Evolutionary conservation across 2,888 invertebrate species (phyloP), one percentile per base, ranked within the genome.

Genomic region (Brachyopa scutellaris): DNA sequence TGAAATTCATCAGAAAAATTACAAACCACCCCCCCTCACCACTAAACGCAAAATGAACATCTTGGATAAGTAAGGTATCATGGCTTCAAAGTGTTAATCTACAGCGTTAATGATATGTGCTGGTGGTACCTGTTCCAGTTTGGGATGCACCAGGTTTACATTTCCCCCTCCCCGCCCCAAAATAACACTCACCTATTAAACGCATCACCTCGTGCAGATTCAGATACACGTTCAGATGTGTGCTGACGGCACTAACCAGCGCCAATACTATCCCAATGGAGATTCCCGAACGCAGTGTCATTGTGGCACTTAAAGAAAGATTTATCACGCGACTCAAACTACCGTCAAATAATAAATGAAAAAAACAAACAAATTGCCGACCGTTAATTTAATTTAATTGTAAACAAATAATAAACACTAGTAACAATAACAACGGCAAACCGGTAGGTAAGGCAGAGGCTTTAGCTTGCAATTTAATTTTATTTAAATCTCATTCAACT

Each of bases 191-290:
- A 89, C 89, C 89, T 85, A 89, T 89, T 85, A 89, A 85, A 61
- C 89, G 87, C 84, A 89, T 85, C 85, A 89, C 88, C 86, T 89
- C 89, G 84, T 89, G 89, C 82, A 89, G 82, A 85, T 89, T 89
- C 31, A 89, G 86, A 78, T 89, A 89, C 72, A 89, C 88, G 84
- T 89, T 89, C 49, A 89, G 86, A 83, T 89, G 89, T 9, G 88
- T 86, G 61, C 87, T 87, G 55, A 86, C 87, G 83, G 86, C 79
- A 82, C 86, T 85, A 26, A 87, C 84, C 62, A 88, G 85, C 47
- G 86, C 85, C 85, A 89, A 69, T 77, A 88, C 85, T 89, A 89
- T 89, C 87, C 90, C 89, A 87, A 88, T 85, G 77, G 85, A 84
- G 84, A 87, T 85, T 84, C 85, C 77, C 70, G 84, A 84, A 77